These are phyloP conservation scores for Apis mellifera DNA, from an alignment of 1,140 invertebrate species.

Conservation along the genomic window Amel_HAv3.1 CM009935.2:3677001-3677500, in stretches of 20 bases:
- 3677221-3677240: too few species aligned
- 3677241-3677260: not conserved
- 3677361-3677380: conserved; percentile 58
- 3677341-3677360: conserved; percentile 55
- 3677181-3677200: too few species aligned
- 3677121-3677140: too few species aligned
- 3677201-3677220: too few species aligned
- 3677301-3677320: conserved; percentile 25
- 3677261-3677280: not conserved
- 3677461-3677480: conserved; percentile 63
- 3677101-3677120: too few species aligned
- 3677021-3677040: too few species aligned
- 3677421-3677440: conserved; percentile 52
- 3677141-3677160: too few species aligned
- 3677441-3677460: conserved; percentile 23
- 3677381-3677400: conserved; percentile 41
- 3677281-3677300: not conserved
- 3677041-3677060: too few species aligned
- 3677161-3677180: too few species aligned
- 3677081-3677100: too few species aligned
- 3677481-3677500: conserved; percentile 77
- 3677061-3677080: too few species aligned
- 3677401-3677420: conserved; percentile 32
- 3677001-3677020: too few species aligned
- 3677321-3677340: conserved; percentile 55